A percentile compares a stretch with the other conserved stretches of the same genome.
These are phyloP conservation scores for Criorhina ranunculi DNA, from an alignment of 2,888 invertebrate genomes.

Conservation along the genomic window DNA sequence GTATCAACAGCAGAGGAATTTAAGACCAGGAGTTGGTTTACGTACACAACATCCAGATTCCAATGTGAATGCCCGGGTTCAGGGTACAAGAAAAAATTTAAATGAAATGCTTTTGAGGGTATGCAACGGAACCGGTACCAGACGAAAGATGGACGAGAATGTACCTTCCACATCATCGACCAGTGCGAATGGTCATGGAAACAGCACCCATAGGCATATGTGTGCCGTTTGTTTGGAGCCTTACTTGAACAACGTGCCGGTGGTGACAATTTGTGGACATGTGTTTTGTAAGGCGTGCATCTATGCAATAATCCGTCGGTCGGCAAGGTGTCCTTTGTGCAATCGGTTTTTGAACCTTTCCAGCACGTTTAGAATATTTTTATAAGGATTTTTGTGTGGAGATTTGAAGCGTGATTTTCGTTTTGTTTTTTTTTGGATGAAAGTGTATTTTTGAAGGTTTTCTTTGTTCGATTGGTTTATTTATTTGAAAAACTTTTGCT, in stretches of 20 bases:
- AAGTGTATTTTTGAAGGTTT: not conserved
- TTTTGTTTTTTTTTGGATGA: too few relatives aligned
- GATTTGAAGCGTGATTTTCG: too few relatives aligned
- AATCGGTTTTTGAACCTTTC: constrained; percentile 23
- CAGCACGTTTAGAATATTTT: constrained; percentile 42
- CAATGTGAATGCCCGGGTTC: too few relatives aligned
- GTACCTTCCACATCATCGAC: constrained; percentile 15
- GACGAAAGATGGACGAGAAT: not conserved
- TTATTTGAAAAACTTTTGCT: too few relatives aligned
- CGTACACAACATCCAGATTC: not conserved
- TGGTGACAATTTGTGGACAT: constrained; percentile 65
- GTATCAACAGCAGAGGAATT: constrained; percentile 24
- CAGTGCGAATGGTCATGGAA: too few relatives aligned
- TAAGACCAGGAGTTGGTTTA: not conserved
- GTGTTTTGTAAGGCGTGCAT: constrained; percentile 49
- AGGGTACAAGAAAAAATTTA: constrained; percentile 12
- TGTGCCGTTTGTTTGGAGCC: constrained; percentile 50
- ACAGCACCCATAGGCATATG: constrained; percentile 1
- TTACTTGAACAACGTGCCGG: constrained; percentile 42
- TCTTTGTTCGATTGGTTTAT: not conserved
- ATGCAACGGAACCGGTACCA: not conserved
- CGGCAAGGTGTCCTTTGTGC: constrained; percentile 41
- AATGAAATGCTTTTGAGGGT: constrained; percentile 10
- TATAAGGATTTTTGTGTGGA: constrained; percentile 35
- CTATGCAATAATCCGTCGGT: constrained; percentile 25